Conservation (phyloP, 2,797 vertebrate species). For the Lacerta bilineata region DNA sequence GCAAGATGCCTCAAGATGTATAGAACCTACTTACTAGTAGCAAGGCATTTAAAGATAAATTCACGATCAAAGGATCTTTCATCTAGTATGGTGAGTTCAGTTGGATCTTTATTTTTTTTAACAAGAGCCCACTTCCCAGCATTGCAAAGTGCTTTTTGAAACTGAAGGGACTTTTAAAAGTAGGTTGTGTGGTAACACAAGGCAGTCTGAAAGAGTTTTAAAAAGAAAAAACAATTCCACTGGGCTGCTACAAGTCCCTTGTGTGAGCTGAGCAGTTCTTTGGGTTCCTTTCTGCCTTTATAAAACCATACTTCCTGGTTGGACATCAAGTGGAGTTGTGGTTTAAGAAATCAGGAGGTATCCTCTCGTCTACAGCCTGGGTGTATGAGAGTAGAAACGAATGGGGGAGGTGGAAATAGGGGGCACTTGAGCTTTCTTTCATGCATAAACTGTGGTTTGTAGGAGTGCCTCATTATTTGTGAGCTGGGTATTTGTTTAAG, state of each 20-base stretch:
- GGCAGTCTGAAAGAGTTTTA: not conserved
- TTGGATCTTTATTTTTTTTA: not conserved
- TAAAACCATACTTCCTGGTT: not conserved
- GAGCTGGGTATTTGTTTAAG: not conserved
- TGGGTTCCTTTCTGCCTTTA: not conserved
- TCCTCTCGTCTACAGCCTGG: not conserved
- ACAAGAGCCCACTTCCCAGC: not conserved
- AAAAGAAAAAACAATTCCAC: not conserved
- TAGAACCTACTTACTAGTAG: not conserved
- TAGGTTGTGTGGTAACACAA: not conserved
- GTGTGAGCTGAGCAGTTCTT: not conserved
- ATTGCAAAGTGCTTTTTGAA: slow-evolving; percentile 15
- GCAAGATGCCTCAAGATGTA: not conserved
- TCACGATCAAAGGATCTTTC: not conserved
- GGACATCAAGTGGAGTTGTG: not conserved
- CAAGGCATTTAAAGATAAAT: not conserved
- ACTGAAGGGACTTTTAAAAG: not conserved
- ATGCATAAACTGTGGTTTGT: not conserved
- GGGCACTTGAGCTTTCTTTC: not conserved
- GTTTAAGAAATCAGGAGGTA: not conserved
- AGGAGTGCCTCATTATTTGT: not conserved
- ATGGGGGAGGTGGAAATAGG: not conserved
- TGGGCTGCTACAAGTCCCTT: not conserved
- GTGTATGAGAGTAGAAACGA: not conserved
- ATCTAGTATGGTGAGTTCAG: no score